Base-by-base conservation (phyloP, 2,113 vertebrate genomes). In the Pseudonaja textilis region DNA sequence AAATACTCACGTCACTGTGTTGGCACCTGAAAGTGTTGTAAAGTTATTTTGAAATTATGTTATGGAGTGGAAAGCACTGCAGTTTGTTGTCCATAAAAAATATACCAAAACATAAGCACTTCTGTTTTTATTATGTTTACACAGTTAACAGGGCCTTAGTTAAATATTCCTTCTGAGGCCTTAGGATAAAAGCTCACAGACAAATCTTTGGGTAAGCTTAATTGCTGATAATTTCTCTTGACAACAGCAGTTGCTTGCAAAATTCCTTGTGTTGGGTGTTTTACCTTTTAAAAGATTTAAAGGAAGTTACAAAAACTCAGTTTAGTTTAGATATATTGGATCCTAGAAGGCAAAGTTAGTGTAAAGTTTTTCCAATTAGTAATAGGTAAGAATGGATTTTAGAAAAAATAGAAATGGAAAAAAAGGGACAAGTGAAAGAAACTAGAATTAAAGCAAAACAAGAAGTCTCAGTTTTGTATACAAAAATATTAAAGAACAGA, bases 291-390 rank as follows among this genome's bases (percentile, higher is more conserved):
- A 20, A 18, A 91, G 94, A 39, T 56, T 93, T 88, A 59, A 22
- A 26, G 90, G 85, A 86, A 93, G 90, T 89, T 23, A 2, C 47
- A 26, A 39, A 92, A 52, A 91, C n/a, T 61, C 45, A 88, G 1
- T 47, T 69, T 93, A 91, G 25, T 57, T 90, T 50, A 29, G 55
- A 90, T 93, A 91, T 92, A 92, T 34, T 85, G 47, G 22, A 57
- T 93, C 88, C 91, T 93, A 94, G 89, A 91, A 69, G 90, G 92
- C 52, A 56, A 4, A 55, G 0, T 1, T 20, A 45, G 45, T 93
- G 85, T 50, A 93, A 91, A 93, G 54, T 8, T 88, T 86, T 85
- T 93, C 91, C 89, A 89, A 89, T 91, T 54, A 96, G 29, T 47
- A 93, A 74, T 94, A 95, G 93, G 3, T 8, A 81, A 81, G 74